phyloP scores from a whole-genome alignment of 2,797 vertebrate genomes.

The Crocodylus rhombifer region DNA sequence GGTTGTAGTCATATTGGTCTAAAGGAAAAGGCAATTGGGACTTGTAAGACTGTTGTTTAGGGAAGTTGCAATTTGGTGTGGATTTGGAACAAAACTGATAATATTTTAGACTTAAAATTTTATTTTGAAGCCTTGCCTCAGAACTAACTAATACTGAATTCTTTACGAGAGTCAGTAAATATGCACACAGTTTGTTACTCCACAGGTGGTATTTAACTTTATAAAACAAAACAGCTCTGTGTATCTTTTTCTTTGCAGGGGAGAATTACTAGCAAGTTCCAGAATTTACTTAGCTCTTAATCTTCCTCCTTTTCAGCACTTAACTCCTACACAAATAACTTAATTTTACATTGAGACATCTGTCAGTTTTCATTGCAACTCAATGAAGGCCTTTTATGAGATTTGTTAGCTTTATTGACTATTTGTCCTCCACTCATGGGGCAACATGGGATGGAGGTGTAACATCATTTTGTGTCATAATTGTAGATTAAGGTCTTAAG shows the following conservation, averaged over 20 bases:
- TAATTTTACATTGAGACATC: neutral
- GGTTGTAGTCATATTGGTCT: too few species aligned
- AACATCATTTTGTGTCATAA: neutral
- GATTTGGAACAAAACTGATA: neutral
- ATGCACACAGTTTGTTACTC: neutral
- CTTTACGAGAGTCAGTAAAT: neutral
- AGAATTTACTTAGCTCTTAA: slow-evolving; percentile 20
- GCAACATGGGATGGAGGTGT: neutral
- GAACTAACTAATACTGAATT: neutral
- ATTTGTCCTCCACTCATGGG: neutral
- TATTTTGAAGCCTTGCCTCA: neutral
- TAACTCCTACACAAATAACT: neutral
- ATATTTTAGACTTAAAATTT: neutral
- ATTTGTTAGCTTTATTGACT: neutral
- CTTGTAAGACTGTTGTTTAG: neutral
- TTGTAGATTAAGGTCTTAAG: neutral
- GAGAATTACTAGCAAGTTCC: neutral
- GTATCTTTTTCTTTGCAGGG: neutral
- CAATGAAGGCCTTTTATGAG: neutral
- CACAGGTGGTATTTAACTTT: neutral
- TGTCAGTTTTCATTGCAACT: neutral
- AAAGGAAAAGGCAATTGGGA: too few species aligned
- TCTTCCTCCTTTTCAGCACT: neutral
- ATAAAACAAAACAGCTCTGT: neutral
- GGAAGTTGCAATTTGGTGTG: neutral